phyloP scores from a whole-genome alignment of 2,113 vertebrate species.

The Turdus rufiventris region DNA sequence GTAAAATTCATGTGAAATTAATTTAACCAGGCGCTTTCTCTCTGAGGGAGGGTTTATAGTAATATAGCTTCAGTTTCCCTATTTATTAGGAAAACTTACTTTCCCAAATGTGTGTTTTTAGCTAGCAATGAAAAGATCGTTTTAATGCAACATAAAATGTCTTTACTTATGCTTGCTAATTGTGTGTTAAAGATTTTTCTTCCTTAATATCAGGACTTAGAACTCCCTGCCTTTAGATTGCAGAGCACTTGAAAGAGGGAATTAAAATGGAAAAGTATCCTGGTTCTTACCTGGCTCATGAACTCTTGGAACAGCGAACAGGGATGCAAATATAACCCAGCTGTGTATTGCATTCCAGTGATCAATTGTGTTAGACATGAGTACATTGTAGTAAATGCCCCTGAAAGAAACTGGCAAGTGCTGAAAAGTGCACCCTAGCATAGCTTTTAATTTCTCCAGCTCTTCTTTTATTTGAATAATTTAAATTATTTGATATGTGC shows the following conservation, averaged over 20 bases:
- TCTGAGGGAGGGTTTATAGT: not conserved
- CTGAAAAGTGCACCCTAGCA: not conserved
- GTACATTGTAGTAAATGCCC: not conserved
- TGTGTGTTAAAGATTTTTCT: not conserved
- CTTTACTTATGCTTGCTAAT: not conserved
- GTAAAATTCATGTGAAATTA: not conserved
- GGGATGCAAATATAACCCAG: not conserved
- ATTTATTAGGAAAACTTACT: not conserved
- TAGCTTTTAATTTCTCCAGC: not conserved
- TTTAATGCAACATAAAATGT: not conserved
- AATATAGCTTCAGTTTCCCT: not conserved
- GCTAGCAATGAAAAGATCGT: not conserved
- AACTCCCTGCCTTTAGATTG: not conserved
- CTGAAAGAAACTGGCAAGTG: not conserved
- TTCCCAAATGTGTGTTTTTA: not conserved
- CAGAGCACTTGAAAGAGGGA: not conserved
- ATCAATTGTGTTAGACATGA: not conserved
- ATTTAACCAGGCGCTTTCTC: not conserved
- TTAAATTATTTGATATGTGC: not conserved
- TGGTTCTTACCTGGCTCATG: not conserved
- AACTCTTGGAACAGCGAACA: not conserved
- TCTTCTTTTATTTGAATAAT: not conserved
- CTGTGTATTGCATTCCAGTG: not conserved
- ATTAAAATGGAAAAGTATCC: not conserved
- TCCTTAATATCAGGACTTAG: not conserved